Evolutionary conservation across 2,888 invertebrate genomes (phyloP), one percentile per base, ranked within the genome.

Genomic region (Drosophila vallismaia): DNA sequence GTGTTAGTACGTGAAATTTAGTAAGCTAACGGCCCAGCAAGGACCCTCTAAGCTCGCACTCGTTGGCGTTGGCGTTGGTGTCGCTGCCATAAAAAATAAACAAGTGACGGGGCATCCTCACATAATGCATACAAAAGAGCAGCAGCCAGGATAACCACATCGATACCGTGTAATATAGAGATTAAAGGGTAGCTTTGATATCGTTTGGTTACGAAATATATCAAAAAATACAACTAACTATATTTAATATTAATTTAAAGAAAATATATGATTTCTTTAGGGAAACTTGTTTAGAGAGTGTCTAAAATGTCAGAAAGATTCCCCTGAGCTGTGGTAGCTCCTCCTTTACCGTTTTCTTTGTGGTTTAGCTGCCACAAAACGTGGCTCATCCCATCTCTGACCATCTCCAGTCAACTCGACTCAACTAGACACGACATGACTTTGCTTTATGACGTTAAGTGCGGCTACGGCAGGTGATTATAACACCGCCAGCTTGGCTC

Each of bases 41-140:
- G 62, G 48, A 49, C 52, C 55, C 63, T 75, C 72, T 26, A 36
- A 40, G 24, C 52, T 36, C 63, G 51, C 75, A 69, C 72, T 72
- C 75, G 69, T 38, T 50, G 49, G 72, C 79, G 59, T 49, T 54
- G 66, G 68, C 55, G 70, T 52, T 46, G 58, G 45, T 44, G 56
- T 52, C 48, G 60, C 44, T 8, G 36, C 67, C 58, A 67, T 67
- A 54, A 76, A 66, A 66, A 71, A 74, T 60, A 71, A 50, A 66
- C 64, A 75, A 75, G 55, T 55, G 46, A 26, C 48, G 42, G 49
- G 29, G 36, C 24, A 50, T 14, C 24, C 33, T 12, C 28, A 58
- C 66, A 76, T 62, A 62, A 67, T 76, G 66, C 54, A 69, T 69
- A 75, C 63, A 77, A 75, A 66, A 62, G 60, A 59, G 49, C 63